Base-by-base conservation (phyloP, 2,888 invertebrate species). In the Portevinia maculata region DNA sequence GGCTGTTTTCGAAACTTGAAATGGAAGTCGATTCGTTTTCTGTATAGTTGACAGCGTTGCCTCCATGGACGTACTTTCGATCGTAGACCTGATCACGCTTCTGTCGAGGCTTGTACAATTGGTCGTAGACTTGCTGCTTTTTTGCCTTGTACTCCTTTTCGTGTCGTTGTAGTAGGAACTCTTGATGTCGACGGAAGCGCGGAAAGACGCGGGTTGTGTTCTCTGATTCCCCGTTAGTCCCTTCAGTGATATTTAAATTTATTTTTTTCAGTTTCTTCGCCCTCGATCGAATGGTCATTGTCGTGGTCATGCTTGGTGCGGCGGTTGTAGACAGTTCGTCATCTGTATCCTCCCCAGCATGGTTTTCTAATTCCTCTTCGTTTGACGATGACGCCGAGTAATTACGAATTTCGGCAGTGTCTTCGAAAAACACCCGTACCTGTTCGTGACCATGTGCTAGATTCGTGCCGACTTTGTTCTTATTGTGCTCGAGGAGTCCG, bases 1-100 rank as follows among this genome's bases (percentile, higher is more conserved):
- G 91, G 79, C 93, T 94, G 67, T 93, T 95, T 91, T 96, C 96
- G 89, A 96, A 96, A 89, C 96, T 96, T 0, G 96, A 96, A n/a
- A 94, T 93, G 5, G 95, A 95, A 67, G 93, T 93, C 67, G 94
- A 94, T 84, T 93, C 92, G 74, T 93, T 92, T 39, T 91, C 89
- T 0, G 93, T 92, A 60, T 90, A 91, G 86, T 95, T 94, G 15
- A 90, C 86, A 0, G 90, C 91, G 90, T 95, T 96, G 4, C 96
- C 96, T 3, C 96, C 96, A 87, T 96, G 96, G 85, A 93, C 93
- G 9, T 95, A 94, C 57, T 94, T 95, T 30, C 94, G 93, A 90
- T 96, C 96, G 64, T 95, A 92, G 67, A 94, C 90, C 81, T 89
- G 89, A 78, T 91, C 90, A 0, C 91, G 88, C 84, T 89, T 90